phyloP scores from a whole-genome alignment of 2,113 vertebrate genomes.

The Ailurus styani region DNA sequence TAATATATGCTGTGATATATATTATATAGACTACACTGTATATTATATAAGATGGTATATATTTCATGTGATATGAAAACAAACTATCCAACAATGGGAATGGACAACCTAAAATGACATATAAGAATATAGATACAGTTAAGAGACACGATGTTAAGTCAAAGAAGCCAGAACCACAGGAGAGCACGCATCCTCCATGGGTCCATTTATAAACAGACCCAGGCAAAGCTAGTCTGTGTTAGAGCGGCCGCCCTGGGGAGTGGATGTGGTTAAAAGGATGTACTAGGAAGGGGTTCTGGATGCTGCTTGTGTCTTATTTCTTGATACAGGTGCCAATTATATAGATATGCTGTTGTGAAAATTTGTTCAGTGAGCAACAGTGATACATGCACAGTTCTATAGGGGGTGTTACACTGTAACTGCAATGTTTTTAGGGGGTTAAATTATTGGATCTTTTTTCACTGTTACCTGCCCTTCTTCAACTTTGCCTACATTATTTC shows the following conservation, averaged over 20 bases:
- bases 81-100: not conserved
- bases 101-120: not conserved
- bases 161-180: too few relatives aligned
- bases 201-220: not conserved
- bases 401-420: not conserved
- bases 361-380: too few relatives aligned
- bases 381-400: fast-evolving
- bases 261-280: fast-evolving
- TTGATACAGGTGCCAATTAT: not conserved
- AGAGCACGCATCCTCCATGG: fast-evolving
- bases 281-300: fast-evolving
- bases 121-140: not conserved
- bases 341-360: not conserved
- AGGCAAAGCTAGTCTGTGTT: not conserved
- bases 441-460: not conserved
- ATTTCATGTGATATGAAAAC: not conserved
- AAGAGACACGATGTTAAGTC: fast-evolving
- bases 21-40: not conserved
- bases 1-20: not conserved
- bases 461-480: not conserved
- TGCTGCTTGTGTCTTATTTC: fast-evolving
- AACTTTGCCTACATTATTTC: not conserved
- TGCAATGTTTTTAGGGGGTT: not conserved
- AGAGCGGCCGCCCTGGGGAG: fast-evolving
- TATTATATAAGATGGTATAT: not conserved